Base-by-base conservation (phyloP, 2,888 invertebrate genomes). In the Caenorhabditis doughertyi region DNA sequence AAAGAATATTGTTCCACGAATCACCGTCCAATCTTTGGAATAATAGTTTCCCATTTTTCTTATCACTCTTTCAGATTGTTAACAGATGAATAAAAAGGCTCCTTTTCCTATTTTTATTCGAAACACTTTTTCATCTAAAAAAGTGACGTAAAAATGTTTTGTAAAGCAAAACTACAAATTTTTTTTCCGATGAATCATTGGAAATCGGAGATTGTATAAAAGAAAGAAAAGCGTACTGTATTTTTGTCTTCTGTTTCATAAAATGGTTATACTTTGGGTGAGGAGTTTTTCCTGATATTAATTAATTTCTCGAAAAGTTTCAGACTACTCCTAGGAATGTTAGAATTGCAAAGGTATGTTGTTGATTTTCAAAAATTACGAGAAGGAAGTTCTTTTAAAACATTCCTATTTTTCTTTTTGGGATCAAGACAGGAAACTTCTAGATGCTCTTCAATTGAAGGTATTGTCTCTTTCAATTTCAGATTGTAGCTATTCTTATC, bases 181-280 rank as follows among this genome's bases (percentile, higher is more conserved):
- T 47, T 32, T 25, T 13, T 42, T 44, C 7, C 35, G 9, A 9
- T 60, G 60, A 60, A 27, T 60, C 60, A 60, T 13, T 9, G 56
- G 11, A 58, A 60, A 13, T 11, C n/a, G 21, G n/a, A 3, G 25
- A 42, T 32, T 21, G 18, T 49, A 32, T 64, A 49, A 29, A 64
- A 64, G 35, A 64, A 21, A 64, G 29, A 32, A 21, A 47, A 64
- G 16, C 4, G 11, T 3, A 44, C 21, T n/a, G 13, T 27, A 9
- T 62, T 62, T n/a, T 42, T 25, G 44, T 7, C n/a, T 44, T 21
- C 18, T 18, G 2, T 47, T n/a, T n/a, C n/a, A n/a, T n/a, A 55
- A 55, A 44, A 67, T 67, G 67, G 13, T 29, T 13, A 23, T 67
- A 53, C 39, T 67, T 25, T 53, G 67, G 67, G 67, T 67, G 25